Percentiles rank a stretch among this genome's conserved stretches.
Conservation (phyloP, 2,888 invertebrate genomes). For the Cephus spinipes region DNA sequence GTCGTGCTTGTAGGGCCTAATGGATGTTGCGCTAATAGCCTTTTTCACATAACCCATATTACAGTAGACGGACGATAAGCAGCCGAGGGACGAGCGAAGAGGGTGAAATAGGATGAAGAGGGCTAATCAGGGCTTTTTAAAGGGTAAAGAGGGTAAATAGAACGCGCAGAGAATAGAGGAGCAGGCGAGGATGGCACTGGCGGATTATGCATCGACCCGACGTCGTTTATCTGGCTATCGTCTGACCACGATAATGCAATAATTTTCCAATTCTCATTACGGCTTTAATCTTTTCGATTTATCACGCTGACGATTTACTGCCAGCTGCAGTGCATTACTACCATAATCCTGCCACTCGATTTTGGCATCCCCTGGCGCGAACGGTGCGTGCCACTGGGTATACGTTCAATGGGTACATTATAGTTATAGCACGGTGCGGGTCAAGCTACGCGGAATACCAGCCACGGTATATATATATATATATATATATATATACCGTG, state of each 20-base stretch:
- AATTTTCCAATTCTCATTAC: constrained; percentile 41
- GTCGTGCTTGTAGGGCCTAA: background rate
- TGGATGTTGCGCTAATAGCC: background rate
- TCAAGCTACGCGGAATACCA: background rate
- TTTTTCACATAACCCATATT: background rate
- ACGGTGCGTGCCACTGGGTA: constrained; percentile 17
- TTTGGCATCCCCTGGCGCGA: constrained; percentile 33
- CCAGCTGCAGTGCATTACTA: constrained; percentile 46
- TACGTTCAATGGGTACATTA: constrained; percentile 1
- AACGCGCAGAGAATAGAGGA: background rate
- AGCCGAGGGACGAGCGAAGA: background rate
- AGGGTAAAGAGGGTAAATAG: background rate
- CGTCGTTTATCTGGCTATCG: constrained; percentile 25
- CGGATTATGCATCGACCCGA: background rate
- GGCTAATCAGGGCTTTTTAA: background rate
- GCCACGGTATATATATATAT: background rate
- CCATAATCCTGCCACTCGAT: constrained; percentile 50
- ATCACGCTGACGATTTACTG: constrained; percentile 53
- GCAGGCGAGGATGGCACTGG: background rate
- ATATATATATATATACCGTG: constrained; percentile 6
- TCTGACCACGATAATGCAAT: constrained; percentile 33
- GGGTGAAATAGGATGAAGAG: background rate
- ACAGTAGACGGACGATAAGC: background rate
- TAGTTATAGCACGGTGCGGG: background rate
- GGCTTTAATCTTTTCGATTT: constrained; percentile 50